Evolutionary conservation across 2,888 invertebrate genomes (phyloP).

Genomic region (Dendrolimus pini): DNA sequence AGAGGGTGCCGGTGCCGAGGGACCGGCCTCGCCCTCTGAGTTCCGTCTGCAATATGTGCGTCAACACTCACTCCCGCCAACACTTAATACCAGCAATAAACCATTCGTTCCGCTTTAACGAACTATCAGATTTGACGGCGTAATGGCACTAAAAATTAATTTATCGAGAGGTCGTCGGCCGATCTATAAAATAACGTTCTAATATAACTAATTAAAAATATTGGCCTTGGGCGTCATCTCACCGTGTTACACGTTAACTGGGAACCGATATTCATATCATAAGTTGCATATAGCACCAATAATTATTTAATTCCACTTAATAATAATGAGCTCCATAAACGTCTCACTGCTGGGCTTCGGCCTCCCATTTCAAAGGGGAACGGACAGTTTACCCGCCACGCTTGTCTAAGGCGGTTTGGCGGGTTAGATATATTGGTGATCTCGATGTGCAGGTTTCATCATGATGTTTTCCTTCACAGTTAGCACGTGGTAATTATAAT

Average conservation of each 20-base stretch:
- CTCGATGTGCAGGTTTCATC: no score
- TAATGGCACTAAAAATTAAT: slow-evolving; percentile 54
- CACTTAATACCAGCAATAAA: slow-evolving; percentile 59
- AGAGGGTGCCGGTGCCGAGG: slow-evolving; percentile 28
- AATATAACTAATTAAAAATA: neutral
- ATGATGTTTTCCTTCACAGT: no score
- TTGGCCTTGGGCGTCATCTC: neutral
- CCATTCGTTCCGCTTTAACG: slow-evolving; percentile 61
- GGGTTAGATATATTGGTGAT: no score
- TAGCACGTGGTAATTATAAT: no score
- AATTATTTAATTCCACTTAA: neutral
- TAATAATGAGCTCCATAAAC: neutral
- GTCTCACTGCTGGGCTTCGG: neutral
- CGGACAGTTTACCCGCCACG: no score
- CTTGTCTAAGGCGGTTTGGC: no score
- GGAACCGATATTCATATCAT: neutral
- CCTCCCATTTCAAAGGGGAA: no score
- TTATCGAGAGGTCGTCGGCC: slow-evolving; percentile 40
- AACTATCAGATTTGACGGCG: slow-evolving; percentile 49
- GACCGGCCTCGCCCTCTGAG: slow-evolving; percentile 32
- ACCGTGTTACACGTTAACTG: neutral
- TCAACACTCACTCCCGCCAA: slow-evolving; percentile 47
- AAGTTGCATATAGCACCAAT: neutral
- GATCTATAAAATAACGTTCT: slow-evolving; percentile 26
- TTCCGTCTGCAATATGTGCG: slow-evolving; percentile 48